phyloP scores from a whole-genome alignment of 2,113 vertebrate species.

The Drymodes brunneopygia region DNA sequence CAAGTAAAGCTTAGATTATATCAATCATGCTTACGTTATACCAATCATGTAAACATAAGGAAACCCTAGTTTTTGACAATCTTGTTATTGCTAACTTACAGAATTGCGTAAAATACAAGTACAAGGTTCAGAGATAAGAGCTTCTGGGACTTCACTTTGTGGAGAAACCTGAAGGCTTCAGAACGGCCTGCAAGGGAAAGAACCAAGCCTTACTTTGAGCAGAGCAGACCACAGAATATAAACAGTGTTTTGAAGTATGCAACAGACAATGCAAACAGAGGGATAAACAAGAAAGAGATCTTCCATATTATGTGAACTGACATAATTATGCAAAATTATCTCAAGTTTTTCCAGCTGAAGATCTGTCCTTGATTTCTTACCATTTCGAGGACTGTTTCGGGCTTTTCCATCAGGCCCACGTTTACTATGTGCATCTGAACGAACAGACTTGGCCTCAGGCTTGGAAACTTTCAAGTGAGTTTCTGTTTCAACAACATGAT shows the following conservation, averaged over 20 bases:
- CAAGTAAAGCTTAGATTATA: neutral
- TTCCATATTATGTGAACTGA: neutral
- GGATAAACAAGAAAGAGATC: neutral
- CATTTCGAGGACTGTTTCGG: slow-evolving; percentile 61
- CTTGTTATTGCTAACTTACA: slow-evolving; percentile 77
- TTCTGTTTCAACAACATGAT: slow-evolving; percentile 71
- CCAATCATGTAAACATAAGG: neutral
- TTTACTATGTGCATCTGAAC: slow-evolving; percentile 70
- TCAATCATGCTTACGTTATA: neutral
- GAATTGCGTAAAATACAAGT: slow-evolving; percentile 82
- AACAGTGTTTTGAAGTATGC: neutral
- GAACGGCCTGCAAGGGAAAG: slow-evolving; percentile 55
- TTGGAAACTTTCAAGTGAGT: slow-evolving; percentile 77
- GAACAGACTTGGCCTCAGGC: slow-evolving; percentile 66
- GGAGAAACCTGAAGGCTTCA: slow-evolving; percentile 49
- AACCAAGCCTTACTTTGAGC: neutral
- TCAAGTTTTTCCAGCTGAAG: neutral
- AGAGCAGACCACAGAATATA: neutral
- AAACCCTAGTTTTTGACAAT: neutral
- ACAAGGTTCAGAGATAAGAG: slow-evolving; percentile 77
- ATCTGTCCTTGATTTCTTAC: slow-evolving; percentile 56
- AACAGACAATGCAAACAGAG: neutral
- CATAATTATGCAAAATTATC: neutral
- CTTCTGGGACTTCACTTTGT: slow-evolving; percentile 69
- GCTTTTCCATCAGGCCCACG: slow-evolving; percentile 68